These are phyloP conservation scores for Cheilosia vernalis DNA, from an alignment of 2,888 invertebrate genomes.

Conservation along the genomic window DNA sequence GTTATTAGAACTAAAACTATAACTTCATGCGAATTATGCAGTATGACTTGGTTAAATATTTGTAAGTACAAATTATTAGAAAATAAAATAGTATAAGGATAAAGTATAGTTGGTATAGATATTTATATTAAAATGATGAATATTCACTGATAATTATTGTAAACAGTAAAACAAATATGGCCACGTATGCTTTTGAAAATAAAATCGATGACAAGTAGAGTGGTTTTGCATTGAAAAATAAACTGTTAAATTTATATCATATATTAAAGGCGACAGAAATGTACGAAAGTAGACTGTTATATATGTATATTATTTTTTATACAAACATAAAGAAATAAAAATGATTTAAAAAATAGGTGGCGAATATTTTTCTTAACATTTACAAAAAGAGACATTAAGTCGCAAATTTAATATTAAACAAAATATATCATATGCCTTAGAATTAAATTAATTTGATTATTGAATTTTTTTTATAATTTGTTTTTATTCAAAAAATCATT, in stretches of 20 bases:
- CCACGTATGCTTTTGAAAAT: slow-evolving; percentile 64
- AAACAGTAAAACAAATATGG: slow-evolving; percentile 52
- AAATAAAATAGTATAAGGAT: slow-evolving; percentile 77
- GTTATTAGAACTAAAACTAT: slow-evolving; percentile 10
- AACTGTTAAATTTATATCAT: slow-evolving; percentile 17
- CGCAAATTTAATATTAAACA: slow-evolving; percentile 46
- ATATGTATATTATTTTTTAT: slow-evolving; percentile 10
- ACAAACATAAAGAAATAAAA: slow-evolving; percentile 40
- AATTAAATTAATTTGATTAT: slow-evolving; percentile 20
- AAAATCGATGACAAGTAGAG: slow-evolving; percentile 65
- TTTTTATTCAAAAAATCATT: slow-evolving; percentile 77
- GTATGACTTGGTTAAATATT: slow-evolving; percentile 66
- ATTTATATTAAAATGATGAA: background rate
- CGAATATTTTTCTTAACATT: slow-evolving; percentile 54
- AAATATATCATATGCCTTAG: slow-evolving; percentile 49
- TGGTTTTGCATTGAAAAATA: slow-evolving; percentile 63
- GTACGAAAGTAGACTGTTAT: slow-evolving; percentile 30
- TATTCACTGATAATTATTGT: background rate
- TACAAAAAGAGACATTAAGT: slow-evolving; percentile 68
- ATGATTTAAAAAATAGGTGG: slow-evolving; percentile 14
- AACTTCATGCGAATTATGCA: slow-evolving; percentile 45
- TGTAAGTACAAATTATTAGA: slow-evolving; percentile 75
- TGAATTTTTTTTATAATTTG: slow-evolving; percentile 39
- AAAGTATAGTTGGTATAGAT: slow-evolving; percentile 40
- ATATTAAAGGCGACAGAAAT: slow-evolving; percentile 60